Base-by-base conservation (phyloP, 1,140 invertebrate species). In the Arion vulgaris region DNA sequence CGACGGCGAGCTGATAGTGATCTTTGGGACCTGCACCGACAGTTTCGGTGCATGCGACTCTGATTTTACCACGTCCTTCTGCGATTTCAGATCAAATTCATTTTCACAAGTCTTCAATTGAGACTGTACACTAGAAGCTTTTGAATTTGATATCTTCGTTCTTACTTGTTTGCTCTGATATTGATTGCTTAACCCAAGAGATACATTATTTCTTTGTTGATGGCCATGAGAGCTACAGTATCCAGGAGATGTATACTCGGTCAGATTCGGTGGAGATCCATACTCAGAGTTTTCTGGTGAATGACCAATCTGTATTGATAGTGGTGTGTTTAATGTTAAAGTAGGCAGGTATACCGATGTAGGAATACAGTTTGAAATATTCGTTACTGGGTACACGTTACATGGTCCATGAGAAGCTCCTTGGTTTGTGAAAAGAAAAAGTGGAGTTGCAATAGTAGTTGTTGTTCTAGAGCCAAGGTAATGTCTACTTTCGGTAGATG, bases 1-100 rank as follows among this genome's bases (percentile, higher is more conserved):
- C 32, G 75, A 77, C n/a, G 75, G 75, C 32, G 75, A 77, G 38
- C 51, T 51, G n/a, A 77, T 57, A 36, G 28, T 77, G 19, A 77
- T 77, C 38, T 15, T 77, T 5, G 75, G 75, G 11, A 74, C 45
- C 5, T 11, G 11, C 68, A 74, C 11, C 1, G 72, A 26, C 19
- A 51, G 17, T 45, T 74, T 74, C 28, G 38, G n/a, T 74, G n/a
- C 7, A 28, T 41, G 72, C 1, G 2, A 2, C 2, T 19, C 45
- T 9, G 11, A 39, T 17, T 74, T 34, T 15, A n/a, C 11, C 2
- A 19, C 1, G 1, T 49, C 23, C 72, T 51, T 45, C 53, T 57
- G 53, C 53, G 53, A 23, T 4, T 19, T 57, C 23, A 23, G 17
- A 19, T 57, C 53, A 57, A 57, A 4, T 15, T 4, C 53, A 23